phyloP scores from a whole-genome alignment of 2,797 vertebrate species.

The Pristis pectinata region DNA sequence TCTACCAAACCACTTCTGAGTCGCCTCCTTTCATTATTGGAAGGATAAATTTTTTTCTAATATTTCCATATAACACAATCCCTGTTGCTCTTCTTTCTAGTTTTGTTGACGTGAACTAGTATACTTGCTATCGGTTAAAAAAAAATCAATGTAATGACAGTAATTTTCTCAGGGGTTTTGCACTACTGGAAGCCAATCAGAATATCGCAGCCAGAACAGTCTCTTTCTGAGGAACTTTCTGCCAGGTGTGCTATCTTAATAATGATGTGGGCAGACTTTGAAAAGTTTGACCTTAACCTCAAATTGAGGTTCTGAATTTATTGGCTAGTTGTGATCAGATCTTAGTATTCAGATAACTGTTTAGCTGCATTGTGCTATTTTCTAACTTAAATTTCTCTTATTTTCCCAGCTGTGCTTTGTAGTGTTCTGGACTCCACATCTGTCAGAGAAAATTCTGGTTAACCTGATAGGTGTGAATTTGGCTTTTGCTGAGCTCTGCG shows the following conservation, averaged over 20 bases:
- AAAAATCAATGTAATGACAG: not conserved
- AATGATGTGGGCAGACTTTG: not conserved
- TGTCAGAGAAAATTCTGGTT: constrained; percentile 90
- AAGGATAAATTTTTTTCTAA: too few species aligned
- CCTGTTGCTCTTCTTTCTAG: too few species aligned
- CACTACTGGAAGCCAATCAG: not conserved
- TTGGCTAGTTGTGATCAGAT: not conserved
- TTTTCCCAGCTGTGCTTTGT: constrained; percentile 80
- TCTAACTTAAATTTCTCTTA: constrained; percentile 1
- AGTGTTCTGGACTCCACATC: constrained; percentile 88
- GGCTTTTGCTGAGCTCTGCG: constrained; percentile 82
- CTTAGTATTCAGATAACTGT: not conserved
- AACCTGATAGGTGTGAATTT: constrained; percentile 87
- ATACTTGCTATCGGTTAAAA: not conserved
- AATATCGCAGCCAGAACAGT: not conserved
- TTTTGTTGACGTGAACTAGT: not conserved
- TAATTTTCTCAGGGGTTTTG: not conserved
- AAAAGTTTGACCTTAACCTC: not conserved
- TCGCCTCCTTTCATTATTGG: not conserved
- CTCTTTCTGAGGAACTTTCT: not conserved
- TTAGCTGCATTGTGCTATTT: not conserved
- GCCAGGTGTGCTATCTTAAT: not conserved
- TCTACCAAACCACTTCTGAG: not conserved
- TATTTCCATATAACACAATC: too few species aligned
- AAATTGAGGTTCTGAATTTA: not conserved